Conservation (phyloP, 2,113 vertebrate genomes). For the Lasiurus cinereus region DNA sequence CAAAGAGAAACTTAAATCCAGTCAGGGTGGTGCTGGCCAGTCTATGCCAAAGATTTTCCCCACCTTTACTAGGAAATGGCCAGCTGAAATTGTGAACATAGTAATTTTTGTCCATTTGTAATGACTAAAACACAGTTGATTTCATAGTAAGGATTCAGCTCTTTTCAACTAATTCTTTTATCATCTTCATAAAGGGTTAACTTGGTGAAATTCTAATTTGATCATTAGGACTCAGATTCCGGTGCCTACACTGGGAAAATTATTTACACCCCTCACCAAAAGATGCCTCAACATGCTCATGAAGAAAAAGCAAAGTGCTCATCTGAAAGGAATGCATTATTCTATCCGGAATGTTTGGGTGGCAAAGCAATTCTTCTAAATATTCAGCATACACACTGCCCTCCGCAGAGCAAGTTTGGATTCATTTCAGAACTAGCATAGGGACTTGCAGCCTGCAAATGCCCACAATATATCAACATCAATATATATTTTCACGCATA, state of each 20-base stretch:
- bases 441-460: not conserved
- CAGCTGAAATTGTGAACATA: not conserved
- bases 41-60: not conserved
- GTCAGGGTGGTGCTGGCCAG: not conserved
- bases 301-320: not conserved
- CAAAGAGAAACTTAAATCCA: not conserved
- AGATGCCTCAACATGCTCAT: not conserved
- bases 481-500: not conserved
- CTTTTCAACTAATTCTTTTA: not conserved
- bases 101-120: not conserved
- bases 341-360: not conserved
- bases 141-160: not conserved
- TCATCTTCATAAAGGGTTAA: not conserved
- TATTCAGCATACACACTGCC: not conserved
- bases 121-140: not conserved
- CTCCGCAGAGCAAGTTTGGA: not conserved
- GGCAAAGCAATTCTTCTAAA: not conserved
- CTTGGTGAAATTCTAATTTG: not conserved
- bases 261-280: not conserved
- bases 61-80: not conserved
- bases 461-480: not conserved
- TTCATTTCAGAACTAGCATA: conserved; percentile 3
- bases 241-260: not conserved
- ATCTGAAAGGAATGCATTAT: not conserved
- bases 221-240: not conserved